These are phyloP conservation scores for Phataginus tetradactyla DNA, from an alignment of 2,797 vertebrate genomes.

Conservation along the genomic window DNA sequence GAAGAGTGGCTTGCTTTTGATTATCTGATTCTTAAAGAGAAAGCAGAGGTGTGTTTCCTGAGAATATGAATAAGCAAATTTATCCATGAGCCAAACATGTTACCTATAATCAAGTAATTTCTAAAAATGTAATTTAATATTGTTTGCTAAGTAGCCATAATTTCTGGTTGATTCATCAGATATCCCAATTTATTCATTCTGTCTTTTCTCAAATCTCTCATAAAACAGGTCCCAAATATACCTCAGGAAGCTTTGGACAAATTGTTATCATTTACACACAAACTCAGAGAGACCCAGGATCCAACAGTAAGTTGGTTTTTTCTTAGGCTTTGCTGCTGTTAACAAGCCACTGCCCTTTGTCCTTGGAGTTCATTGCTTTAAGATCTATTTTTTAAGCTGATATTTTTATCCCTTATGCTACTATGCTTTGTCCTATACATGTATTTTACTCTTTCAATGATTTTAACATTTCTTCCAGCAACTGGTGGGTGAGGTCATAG, in stretches of 20 bases:
- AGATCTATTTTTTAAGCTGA: background rate
- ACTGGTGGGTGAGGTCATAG: background rate
- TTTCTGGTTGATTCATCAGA: background rate
- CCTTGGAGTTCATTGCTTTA: conserved; percentile 6
- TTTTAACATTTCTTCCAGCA: conserved; percentile 5
- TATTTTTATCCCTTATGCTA: background rate
- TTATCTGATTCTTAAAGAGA: background rate
- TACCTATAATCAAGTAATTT: background rate
- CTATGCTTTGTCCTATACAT: background rate
- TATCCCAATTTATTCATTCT: conserved; percentile 28
- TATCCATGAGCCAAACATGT: background rate
- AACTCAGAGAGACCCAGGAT: conserved; percentile 92
- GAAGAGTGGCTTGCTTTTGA: conserved; percentile 9
- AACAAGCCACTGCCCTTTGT: conserved; percentile 17
- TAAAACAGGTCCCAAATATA: conserved; percentile 89
- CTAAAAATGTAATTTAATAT: conserved; percentile 40
- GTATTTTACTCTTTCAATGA: background rate
- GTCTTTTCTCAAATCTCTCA: conserved; percentile 54
- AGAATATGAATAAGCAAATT: conserved; percentile 25
- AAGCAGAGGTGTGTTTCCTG: background rate
- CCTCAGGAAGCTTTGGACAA: conserved; percentile 92
- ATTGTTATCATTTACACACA: conserved; percentile 93
- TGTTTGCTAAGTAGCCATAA: conserved; percentile 34
- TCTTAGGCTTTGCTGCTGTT: conserved; percentile 31
- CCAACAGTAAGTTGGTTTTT: conserved; percentile 89